Conservation (phyloP, 2,113 vertebrate species). For the Thamnophis sirtalis region DNA sequence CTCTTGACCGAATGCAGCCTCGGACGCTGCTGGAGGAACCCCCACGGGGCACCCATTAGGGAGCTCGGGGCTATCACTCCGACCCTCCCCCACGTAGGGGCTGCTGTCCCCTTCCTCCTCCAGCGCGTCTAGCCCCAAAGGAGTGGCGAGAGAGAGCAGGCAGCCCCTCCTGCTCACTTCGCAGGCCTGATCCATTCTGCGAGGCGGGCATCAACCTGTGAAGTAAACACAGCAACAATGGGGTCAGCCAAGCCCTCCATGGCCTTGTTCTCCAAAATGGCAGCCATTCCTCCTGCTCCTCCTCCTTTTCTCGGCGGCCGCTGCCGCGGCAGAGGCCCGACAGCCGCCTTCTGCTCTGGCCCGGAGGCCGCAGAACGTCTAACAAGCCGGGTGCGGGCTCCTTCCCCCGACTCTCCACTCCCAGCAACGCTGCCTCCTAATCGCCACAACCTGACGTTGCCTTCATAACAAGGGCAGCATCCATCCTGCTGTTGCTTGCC, state of each 20-base stretch:
- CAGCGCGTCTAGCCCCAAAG: constrained; percentile 71
- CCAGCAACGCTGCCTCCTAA: constrained; percentile 34
- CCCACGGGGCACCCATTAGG: constrained; percentile 65
- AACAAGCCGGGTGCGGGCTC: background rate
- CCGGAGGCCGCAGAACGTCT: constrained; percentile 11
- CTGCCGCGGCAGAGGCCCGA: constrained; percentile 21
- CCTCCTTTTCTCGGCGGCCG: constrained; percentile 19
- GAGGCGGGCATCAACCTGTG: constrained; percentile 72
- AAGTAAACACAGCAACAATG: constrained; percentile 55
- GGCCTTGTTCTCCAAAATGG: constrained; percentile 69
- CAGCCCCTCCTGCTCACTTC: constrained; percentile 74
- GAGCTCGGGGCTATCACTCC: constrained; percentile 69
- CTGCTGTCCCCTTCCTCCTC: constrained; percentile 69
- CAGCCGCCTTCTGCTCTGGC: background rate
- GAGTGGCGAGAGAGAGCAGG: constrained; percentile 72
- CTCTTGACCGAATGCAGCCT: constrained; percentile 72
- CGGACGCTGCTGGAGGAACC: constrained; percentile 69
- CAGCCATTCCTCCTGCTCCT: constrained; percentile 60
- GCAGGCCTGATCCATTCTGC: constrained; percentile 83
- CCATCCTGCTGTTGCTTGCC: constrained; percentile 4
- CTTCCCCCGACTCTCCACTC: background rate
- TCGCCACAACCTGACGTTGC: background rate
- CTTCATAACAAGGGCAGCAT: constrained; percentile 20
- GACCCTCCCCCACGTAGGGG: constrained; percentile 72
- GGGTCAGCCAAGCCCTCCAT: constrained; percentile 44